Percentiles rank a stretch among this genome's conserved stretches.
These are phyloP conservation scores for Agonopterix subpropinquella DNA, from an alignment of 2,888 invertebrate species.

Conservation along the genomic window DNA sequence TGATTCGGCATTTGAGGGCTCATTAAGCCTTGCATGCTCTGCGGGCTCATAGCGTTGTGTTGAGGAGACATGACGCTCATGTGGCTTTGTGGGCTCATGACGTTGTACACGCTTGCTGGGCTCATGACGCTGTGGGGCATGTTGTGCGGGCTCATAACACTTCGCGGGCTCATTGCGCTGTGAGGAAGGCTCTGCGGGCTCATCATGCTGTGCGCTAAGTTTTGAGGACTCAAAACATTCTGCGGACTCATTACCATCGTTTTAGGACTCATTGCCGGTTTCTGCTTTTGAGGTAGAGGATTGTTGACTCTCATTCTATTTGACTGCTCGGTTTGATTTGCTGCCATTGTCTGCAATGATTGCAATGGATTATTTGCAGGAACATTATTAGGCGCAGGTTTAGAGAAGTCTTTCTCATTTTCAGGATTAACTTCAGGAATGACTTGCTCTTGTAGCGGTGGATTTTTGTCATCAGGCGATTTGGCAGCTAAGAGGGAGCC, in stretches of 20 bases:
- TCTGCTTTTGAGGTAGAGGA: slow-evolving; percentile 54
- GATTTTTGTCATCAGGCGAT: slow-evolving; percentile 57
- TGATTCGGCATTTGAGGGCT: slow-evolving; percentile 67
- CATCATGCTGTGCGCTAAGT: slow-evolving; percentile 57
- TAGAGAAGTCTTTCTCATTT: slow-evolving; percentile 47
- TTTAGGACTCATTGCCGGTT: slow-evolving; percentile 47
- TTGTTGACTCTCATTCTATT: slow-evolving; percentile 51
- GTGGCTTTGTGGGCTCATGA: slow-evolving; percentile 67
- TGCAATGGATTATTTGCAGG: slow-evolving; percentile 49
- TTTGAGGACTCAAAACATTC: slow-evolving; percentile 59
- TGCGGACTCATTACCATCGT: slow-evolving; percentile 57
- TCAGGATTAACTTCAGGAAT: slow-evolving; percentile 55
- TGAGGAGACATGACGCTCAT: slow-evolving; percentile 72
- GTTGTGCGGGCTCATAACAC: slow-evolving; percentile 59
- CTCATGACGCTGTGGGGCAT: slow-evolving; percentile 60
- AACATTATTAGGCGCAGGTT: slow-evolving; percentile 36
- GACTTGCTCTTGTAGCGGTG: slow-evolving; percentile 57
- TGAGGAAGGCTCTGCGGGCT: slow-evolving; percentile 67
- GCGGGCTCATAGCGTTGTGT: slow-evolving; percentile 67
- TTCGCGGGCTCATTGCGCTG: slow-evolving; percentile 66
- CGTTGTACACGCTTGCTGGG: slow-evolving; percentile 59
- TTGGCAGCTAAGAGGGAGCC: slow-evolving; percentile 59
- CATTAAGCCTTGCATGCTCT: slow-evolving; percentile 49
- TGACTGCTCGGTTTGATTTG: slow-evolving; percentile 56
- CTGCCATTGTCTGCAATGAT: slow-evolving; percentile 61